Percentiles rank a stretch among this genome's conserved stretches.
Conservation (phyloP, 1,140 invertebrate species). For the Leptinotarsa undecemlineata region DNA sequence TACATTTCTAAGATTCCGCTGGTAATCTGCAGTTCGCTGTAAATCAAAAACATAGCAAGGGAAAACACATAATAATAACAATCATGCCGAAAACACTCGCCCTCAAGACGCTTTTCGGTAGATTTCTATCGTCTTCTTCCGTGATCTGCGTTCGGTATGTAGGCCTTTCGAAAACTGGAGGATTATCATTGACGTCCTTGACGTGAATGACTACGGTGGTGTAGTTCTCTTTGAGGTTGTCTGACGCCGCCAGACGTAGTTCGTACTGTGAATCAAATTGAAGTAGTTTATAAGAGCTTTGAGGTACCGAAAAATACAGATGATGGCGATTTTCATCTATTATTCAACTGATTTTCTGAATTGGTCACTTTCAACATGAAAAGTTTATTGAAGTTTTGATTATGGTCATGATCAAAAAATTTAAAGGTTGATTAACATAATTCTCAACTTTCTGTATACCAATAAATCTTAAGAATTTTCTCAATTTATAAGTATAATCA, state of each 20-base stretch:
- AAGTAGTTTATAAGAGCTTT: no score
- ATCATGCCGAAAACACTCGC: conserved; percentile 54
- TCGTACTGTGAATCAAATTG: conserved; percentile 72
- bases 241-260: conserved; percentile 87
- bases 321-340: no score
- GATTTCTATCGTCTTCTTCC: conserved; percentile 91
- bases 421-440: no score
- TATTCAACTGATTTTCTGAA: no score
- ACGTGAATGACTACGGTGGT: conserved; percentile 94
- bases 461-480: no score
- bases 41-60: conserved; percentile 17
- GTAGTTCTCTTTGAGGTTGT: conserved; percentile 95
- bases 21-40: not conserved
- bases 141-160: conserved; percentile 94
- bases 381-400: no score
- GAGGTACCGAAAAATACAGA: no score
- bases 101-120: conserved; percentile 91
- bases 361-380: no score
- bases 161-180: conserved; percentile 87
- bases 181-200: conserved; percentile 90
- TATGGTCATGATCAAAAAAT: no score
- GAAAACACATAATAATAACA: not conserved
- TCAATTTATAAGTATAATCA: no score
- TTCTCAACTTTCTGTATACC: no score
- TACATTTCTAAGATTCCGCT: conserved; percentile 6